Base-by-base conservation (phyloP, 2,113 vertebrate genomes). In the Guaruba guarouba region DNA sequence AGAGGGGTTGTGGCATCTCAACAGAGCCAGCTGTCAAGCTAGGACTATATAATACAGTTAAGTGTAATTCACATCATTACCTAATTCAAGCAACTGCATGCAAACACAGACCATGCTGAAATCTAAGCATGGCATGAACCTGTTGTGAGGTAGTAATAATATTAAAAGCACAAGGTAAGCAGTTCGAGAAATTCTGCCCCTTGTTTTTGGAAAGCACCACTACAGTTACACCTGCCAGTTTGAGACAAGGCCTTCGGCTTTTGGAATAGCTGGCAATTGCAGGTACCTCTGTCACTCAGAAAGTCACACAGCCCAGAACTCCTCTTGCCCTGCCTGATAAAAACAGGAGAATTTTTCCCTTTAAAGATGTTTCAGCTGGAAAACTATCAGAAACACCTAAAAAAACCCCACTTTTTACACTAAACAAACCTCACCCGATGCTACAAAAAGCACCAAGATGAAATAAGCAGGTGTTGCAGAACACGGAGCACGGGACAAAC, bases 401-500 rank as follows among this genome's bases (percentile, higher is more conserved):
- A 24, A 61, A 3, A 16, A 0, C 3, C 31, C 54, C 55, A 19
- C 20, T 23, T 59, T n/a, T n/a, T n/a, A 59, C 59, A 61, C n/a
- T 35, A 54, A 59, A 43, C 6, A 6, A 74, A 64, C 62, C 18
- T 4, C 4, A 16, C 41, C 4, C 13, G 1, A 11, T 14, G 31
- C 43, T 16, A 68, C 0, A 2, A 24, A 71, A 74, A 46, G 14
- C 59, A 64, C 7, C 31, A 3, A 43, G 28, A 22, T 1, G 17
- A 29, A 78, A 41, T 6, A 17, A 17, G 0, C 5, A 22, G 20
- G 10, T 6, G 24, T 16, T 35, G 31, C n/a, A 59, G 29, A 49
- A 31, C n/a, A 11, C 6, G 6, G 6, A 14, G 29, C 11, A 49
- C 0, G 2, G 13, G 22, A 35, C 12, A 68, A 54, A 35, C 5